These are phyloP conservation scores for Aplochiton taeniatus DNA, from an alignment of 2,797 vertebrate genomes.

Conservation along the genomic window DNA sequence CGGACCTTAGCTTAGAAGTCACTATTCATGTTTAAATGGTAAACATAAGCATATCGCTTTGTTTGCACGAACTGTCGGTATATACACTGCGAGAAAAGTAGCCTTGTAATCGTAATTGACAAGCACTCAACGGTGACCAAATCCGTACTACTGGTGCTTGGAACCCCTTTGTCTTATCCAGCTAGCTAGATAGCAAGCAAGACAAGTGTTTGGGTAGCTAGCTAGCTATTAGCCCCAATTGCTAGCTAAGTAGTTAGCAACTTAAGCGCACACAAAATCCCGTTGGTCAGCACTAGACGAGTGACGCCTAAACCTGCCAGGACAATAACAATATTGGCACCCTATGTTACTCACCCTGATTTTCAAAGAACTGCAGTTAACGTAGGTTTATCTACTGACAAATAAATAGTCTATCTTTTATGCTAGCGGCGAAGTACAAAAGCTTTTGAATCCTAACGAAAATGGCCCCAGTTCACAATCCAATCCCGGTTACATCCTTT, in stretches of 20 bases:
- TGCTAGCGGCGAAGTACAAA: slow-evolving; percentile 32
- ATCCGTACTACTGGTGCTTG: slow-evolving; percentile 28
- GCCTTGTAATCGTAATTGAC: neutral
- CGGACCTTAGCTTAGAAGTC: no score
- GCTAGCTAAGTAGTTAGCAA: neutral
- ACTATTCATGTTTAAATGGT: no score
- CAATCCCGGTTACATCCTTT: slow-evolving; percentile 68
- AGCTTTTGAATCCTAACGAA: slow-evolving; percentile 38
- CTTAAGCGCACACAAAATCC: slow-evolving; percentile 14
- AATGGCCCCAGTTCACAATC: slow-evolving; percentile 67
- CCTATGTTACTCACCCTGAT: no score
- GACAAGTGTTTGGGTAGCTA: neutral
- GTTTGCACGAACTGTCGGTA: no score
- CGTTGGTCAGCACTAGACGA: slow-evolving; percentile 29
- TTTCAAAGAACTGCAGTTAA: neutral
- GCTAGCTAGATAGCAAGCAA: slow-evolving; percentile 34
- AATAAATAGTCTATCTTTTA: slow-evolving; percentile 16
- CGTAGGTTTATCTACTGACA: neutral
- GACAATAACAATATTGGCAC: no score
- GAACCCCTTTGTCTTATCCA: slow-evolving; percentile 71
- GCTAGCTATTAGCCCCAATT: neutral
- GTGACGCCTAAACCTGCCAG: slow-evolving; percentile 22
- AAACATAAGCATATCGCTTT: no score
- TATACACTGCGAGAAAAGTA: no score
- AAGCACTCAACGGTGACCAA: slow-evolving; percentile 16